Base-by-base conservation (phyloP, 2,797 vertebrate genomes). In the Peromyscus melanophrys region DNA sequence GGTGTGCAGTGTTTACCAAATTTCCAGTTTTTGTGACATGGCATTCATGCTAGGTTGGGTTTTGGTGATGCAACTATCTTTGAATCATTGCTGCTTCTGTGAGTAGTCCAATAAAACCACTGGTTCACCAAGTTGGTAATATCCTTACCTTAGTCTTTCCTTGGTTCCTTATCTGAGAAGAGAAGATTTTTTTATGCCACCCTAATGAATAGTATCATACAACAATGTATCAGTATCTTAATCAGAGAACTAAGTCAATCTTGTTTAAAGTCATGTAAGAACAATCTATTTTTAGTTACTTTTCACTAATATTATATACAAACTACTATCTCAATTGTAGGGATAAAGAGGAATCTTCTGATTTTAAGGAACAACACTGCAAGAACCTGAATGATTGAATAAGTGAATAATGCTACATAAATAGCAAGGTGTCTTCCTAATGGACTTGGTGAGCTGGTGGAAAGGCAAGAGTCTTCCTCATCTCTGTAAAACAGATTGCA, bases 181-280 rank as follows among this genome's bases (percentile, higher is more conserved):
- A 83, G 3, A 0, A 75, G 57, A 40, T 63, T 31, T 14, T 17
- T 61, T 40, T 61, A 43, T 83, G n/a, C 14, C 27, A 61, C 57
- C 14, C 16, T 8, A 40, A 40, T 27, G 25, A 63, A 10, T 21
- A 63, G 27, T 31, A 40, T 17, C 37, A 43, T 27, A 31, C 1
- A 83, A 43, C 14, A 31, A 83, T 17, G 29, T 63, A 83, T 63
- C 9, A 85, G 52, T 65, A 89, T 37, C 7, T 46, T 65, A 82
- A 90, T 43, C 21, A 77, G 37, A 93, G 93, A 90, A 93, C 86
- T 65, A 61, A 95, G 82, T 93, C 25, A 92, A 71, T 29, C 10
- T 86, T 90, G 2, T 13, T 93, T 89, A 94, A 81, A 90, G 0
- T 34, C 12, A n/a, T 89, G 82, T 83, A 86, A 69, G 9, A 80